Conservation (phyloP, 1,140 invertebrate genomes). For the Ectropis grisescens region DNA sequence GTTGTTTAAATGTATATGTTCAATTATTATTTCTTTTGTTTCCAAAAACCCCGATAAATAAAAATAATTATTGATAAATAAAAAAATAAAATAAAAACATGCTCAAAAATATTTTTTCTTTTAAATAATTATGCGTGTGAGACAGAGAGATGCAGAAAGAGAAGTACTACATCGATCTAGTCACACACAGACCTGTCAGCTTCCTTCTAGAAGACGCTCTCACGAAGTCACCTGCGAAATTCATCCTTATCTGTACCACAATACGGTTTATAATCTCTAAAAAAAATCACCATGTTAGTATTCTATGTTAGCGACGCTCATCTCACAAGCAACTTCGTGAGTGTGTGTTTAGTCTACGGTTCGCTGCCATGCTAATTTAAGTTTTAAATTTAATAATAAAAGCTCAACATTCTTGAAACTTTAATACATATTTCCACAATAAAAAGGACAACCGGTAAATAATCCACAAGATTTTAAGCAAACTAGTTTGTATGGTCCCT, state of each 20-base stretch:
- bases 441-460: too few species aligned
- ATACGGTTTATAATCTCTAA: slow-evolving; percentile 24
- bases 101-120: too few species aligned
- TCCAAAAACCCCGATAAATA: slow-evolving; percentile 4
- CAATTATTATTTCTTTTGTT: too few species aligned
- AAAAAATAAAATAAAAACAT: slow-evolving; percentile 13
- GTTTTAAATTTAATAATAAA: too few species aligned
- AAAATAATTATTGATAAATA: slow-evolving; percentile 8
- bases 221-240: slow-evolving; percentile 68
- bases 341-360: slow-evolving; percentile 34
- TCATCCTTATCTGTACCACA: slow-evolving; percentile 31
- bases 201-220: slow-evolving; percentile 52
- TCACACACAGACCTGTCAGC: slow-evolving; percentile 58
- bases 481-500: too few species aligned
- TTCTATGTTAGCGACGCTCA: slow-evolving; percentile 31
- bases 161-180: slow-evolving; percentile 63
- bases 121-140: slow-evolving; percentile 51
- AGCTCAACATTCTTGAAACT: too few species aligned
- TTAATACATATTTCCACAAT: too few species aligned
- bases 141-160: slow-evolving; percentile 57
- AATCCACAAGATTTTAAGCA: too few species aligned
- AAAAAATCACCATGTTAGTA: slow-evolving; percentile 33
- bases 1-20: too few species aligned
- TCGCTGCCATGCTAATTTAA: too few species aligned
- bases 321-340: slow-evolving; percentile 60